A percentile compares a stretch with the other conserved stretches of the same genome.
These are phyloP conservation scores for Procapra przewalskii DNA, from an alignment of 2,113 vertebrate genomes.

Conservation along the genomic window DNA sequence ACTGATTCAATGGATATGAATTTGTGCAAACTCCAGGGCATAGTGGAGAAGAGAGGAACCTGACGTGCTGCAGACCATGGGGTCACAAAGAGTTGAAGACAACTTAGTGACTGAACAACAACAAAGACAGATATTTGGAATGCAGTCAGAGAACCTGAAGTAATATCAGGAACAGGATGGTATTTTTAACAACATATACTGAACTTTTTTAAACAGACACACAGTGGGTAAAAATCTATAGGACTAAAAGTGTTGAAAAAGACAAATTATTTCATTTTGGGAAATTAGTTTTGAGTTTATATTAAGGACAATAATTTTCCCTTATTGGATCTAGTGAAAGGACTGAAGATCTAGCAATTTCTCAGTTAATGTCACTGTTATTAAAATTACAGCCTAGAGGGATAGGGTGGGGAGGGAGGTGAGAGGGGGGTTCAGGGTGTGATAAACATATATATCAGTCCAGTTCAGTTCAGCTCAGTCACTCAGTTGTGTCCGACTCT, in stretches of 20 bases:
- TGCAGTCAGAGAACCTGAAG: not conserved
- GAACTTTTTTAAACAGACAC: not conserved
- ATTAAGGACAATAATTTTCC: not conserved
- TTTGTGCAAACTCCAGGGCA: not conserved
- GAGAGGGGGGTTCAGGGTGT: not conserved
- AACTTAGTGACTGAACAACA: not conserved
- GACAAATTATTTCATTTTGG: not conserved
- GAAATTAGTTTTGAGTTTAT: not conserved
- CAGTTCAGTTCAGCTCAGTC: too few species aligned
- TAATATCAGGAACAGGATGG: not conserved
- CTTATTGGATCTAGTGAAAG: not conserved
- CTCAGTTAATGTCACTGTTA: not conserved
- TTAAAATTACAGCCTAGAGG: not conserved
- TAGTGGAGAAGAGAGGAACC: not conserved
- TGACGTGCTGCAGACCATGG: accelerated
- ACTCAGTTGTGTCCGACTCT: accelerated
- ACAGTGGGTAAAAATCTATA: not conserved
- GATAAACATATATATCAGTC: not conserved
- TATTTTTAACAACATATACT: not conserved
- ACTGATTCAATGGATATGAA: not conserved
- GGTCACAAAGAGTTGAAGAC: not conserved
- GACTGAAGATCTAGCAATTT: not conserved
- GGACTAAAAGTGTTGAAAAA: not conserved
- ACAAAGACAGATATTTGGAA: not conserved
- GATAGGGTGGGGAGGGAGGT: not conserved